Percentiles rank a stretch among this genome's conserved stretches.
phyloP scores from a whole-genome alignment of 2,797 vertebrate genomes.

The Ataeniobius toweri region DNA sequence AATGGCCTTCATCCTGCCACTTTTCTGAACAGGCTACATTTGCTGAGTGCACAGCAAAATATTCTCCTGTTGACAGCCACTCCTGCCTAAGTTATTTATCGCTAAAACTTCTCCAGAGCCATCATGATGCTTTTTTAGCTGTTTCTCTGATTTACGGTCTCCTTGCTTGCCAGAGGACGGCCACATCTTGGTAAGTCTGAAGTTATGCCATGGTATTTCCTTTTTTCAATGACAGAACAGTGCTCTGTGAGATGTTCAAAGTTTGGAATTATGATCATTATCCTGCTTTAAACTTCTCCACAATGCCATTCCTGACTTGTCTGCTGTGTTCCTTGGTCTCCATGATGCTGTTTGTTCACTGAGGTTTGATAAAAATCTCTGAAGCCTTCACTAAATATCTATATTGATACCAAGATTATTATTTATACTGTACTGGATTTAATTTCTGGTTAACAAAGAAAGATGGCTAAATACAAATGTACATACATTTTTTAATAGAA shows the following conservation, averaged over 20 bases:
- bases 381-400: neutral
- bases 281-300: neutral
- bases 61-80: neutral
- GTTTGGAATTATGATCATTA: neutral
- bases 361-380: neutral
- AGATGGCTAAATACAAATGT: neutral
- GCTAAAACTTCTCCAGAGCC: neutral
- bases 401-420: neutral
- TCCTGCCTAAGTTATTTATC: neutral
- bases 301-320: neutral
- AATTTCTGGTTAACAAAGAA: neutral
- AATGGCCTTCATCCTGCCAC: neutral
- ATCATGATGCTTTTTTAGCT: neutral
- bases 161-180: neutral
- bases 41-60: neutral
- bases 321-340: neutral
- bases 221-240: neutral
- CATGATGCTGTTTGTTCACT: neutral
- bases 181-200: neutral
- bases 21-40: neutral
- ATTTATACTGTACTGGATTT: neutral
- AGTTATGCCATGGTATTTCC: neutral
- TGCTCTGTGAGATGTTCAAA: neutral
- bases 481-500: neutral
- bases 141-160: neutral